These are phyloP conservation scores for Rhagophthalmus giganteus DNA, from an alignment of 2,888 invertebrate species.

Conservation along the genomic window DNA sequence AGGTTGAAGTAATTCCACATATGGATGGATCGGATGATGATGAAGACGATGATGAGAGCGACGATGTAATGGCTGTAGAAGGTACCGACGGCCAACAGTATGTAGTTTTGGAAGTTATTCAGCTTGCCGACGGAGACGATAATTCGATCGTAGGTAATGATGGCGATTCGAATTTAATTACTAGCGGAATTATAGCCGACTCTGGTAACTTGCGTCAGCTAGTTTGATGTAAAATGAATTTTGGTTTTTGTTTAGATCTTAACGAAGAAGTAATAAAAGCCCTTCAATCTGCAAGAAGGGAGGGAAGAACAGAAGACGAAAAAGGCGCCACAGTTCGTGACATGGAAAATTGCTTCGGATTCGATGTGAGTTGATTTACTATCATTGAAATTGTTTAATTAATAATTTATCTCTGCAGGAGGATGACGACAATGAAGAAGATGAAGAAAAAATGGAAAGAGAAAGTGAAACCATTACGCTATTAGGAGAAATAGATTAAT, in stretches of 20 bases:
- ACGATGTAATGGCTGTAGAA: conserved; percentile 68
- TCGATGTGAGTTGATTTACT: conserved; percentile 64
- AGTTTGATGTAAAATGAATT: conserved; percentile 22
- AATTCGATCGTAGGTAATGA: conserved; percentile 62
- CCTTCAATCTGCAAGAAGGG: conserved; percentile 50
- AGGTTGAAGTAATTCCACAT: conserved; percentile 57
- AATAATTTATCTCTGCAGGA: conserved; percentile 47
- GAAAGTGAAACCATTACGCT: conserved; percentile 51
- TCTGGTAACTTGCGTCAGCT: conserved; percentile 38
- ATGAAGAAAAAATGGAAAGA: conserved; percentile 50
- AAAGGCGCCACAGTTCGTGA: conserved; percentile 63
- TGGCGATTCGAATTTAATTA: conserved; percentile 56
- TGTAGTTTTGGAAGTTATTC: conserved; percentile 88
- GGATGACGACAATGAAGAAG: conserved; percentile 58
- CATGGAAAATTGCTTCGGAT: conserved; percentile 81
- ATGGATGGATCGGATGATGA: conserved; percentile 55
- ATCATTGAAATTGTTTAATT: conserved; percentile 1
- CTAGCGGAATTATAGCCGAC: conserved; percentile 53
- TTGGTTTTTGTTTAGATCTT: conserved; percentile 46
- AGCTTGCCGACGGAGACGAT: conserved; percentile 70
- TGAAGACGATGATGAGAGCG: conserved; percentile 59
- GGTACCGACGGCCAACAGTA: conserved; percentile 80
- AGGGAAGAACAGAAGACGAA: conserved; percentile 45
- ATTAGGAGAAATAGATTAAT: conserved; percentile 37
- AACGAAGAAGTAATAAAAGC: conserved; percentile 56